Evolutionary conservation across 2,888 invertebrate genomes (phyloP).

Genomic region (Branchellion lobata): DNA sequence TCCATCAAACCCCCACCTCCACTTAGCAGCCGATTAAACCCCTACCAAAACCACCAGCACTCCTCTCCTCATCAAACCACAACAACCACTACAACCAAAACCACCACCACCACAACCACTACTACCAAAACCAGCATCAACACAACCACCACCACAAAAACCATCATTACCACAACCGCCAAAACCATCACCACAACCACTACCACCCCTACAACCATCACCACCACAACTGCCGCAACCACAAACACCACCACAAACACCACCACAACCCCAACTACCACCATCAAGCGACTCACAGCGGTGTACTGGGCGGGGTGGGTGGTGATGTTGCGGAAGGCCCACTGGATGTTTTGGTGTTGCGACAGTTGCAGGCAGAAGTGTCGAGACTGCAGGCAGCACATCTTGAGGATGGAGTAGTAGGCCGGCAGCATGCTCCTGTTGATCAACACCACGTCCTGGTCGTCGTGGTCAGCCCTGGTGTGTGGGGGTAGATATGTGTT

Average conservation of each 20-base stretch:
- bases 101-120: neutral
- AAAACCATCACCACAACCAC: no score
- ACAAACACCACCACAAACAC: no score
- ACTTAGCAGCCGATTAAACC: neutral
- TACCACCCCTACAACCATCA: no score
- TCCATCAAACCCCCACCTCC: no score
- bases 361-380: constrained; percentile 82
- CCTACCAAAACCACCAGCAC: neutral
- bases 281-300: constrained; percentile 63
- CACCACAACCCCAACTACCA: no score
- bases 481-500: neutral
- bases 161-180: no score
- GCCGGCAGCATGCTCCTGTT: constrained; percentile 91
- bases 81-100: neutral
- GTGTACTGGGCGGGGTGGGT: constrained; percentile 92
- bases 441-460: constrained; percentile 89
- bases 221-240: no score
- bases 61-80: neutral
- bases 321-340: constrained; percentile 94
- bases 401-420: constrained; percentile 74
- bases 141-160: no score
- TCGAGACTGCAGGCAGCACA: constrained; percentile 85
- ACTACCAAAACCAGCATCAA: no score
- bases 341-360: constrained; percentile 89
- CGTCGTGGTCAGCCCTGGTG: constrained; percentile 86